phyloP scores from a whole-genome alignment of 2,888 invertebrate genomes.

The Ditula angustiorana region DNA sequence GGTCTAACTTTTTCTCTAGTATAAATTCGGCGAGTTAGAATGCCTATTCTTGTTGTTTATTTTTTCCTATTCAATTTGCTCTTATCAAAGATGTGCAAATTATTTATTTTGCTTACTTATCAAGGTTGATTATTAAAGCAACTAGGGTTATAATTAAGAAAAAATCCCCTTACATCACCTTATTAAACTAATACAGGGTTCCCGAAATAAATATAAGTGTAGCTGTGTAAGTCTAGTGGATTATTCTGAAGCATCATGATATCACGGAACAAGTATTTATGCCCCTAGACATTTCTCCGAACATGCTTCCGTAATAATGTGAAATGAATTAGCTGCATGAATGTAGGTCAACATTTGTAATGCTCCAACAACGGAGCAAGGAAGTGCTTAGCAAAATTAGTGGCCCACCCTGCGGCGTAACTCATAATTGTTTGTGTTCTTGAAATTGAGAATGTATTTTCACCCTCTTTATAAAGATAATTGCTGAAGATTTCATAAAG shows the following conservation, averaged over 20 bases:
- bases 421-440: slow-evolving; percentile 11
- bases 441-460: not conserved
- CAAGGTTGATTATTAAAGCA: too few relatives aligned
- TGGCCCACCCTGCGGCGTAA: slow-evolving; percentile 24
- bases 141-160: too few relatives aligned
- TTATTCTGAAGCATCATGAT: not conserved
- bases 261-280: slow-evolving; percentile 10
- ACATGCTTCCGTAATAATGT: slow-evolving; percentile 26
- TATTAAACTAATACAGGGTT: not conserved
- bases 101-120: too few relatives aligned
- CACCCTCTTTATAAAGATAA: not conserved
- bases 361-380: slow-evolving; percentile 17
- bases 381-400: slow-evolving; percentile 32
- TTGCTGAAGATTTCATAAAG: not conserved
- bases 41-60: too few relatives aligned
- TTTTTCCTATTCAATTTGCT: too few relatives aligned
- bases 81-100: too few relatives aligned
- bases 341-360: slow-evolving; percentile 36
- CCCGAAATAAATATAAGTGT: not conserved
- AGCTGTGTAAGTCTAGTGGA: not conserved
- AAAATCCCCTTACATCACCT: not conserved
- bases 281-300: slow-evolving; percentile 11
- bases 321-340: slow-evolving; percentile 29
- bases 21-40: too few relatives aligned
- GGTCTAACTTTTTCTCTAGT: too few relatives aligned